Evolutionary conservation across 2,113 vertebrate species (phyloP).

Genomic region (Motacilla alba): DNA sequence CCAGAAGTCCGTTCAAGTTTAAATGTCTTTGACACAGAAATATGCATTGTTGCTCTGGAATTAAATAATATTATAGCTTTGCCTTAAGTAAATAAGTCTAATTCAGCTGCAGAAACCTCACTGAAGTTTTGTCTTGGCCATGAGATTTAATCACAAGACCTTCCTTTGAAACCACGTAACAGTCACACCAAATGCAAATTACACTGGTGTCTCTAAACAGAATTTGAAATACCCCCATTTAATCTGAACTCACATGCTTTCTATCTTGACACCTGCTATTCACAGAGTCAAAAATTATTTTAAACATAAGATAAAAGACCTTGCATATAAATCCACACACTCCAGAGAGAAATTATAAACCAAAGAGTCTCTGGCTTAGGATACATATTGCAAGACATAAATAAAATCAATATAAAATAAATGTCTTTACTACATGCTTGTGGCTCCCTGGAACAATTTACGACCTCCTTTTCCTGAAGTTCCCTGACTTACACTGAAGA

Average conservation of each 20-base stretch:
- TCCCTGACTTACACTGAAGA: neutral
- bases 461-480: neutral
- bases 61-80: neutral
- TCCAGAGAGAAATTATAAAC: neutral
- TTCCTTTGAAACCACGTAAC: neutral
- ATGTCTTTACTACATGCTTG: neutral
- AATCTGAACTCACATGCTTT: neutral
- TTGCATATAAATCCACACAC: neutral
- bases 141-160: neutral
- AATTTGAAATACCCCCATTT: neutral
- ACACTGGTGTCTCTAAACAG: neutral
- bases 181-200: neutral
- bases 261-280: neutral
- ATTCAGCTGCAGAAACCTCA: neutral
- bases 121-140: neutral
- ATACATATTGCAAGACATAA: neutral
- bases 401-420: neutral
- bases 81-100: neutral
- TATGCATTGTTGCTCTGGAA: neutral
- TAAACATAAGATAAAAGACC: neutral
- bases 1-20: neutral
- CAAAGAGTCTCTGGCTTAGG: neutral
- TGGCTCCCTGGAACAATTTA: neutral
- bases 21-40: neutral
- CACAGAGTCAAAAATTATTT: neutral